These are phyloP conservation scores for Drosophila seclusa DNA, from an alignment of 2,888 invertebrate species.

Conservation along the genomic window DNA sequence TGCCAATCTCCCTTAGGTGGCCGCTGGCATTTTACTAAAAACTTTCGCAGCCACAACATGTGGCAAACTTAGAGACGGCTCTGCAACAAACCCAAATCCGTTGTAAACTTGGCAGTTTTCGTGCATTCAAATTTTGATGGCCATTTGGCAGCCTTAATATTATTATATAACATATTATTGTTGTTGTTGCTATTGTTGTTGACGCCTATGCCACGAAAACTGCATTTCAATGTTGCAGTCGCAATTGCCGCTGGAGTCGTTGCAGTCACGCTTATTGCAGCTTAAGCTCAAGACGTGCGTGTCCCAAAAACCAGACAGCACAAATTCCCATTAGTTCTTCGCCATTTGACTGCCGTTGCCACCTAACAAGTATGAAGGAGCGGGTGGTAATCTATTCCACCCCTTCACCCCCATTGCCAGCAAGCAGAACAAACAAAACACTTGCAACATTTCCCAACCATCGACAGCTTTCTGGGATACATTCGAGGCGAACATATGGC, in stretches of 20 bases:
- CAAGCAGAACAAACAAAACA: conserved; percentile 11
- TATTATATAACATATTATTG: neutral
- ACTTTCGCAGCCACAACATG: conserved; percentile 65
- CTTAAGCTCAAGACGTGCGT: conserved; percentile 71
- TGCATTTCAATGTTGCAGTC: conserved; percentile 53
- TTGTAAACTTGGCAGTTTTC: conserved; percentile 22
- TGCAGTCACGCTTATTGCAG: conserved; percentile 64
- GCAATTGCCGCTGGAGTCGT: conserved; percentile 22
- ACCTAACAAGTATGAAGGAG: neutral
- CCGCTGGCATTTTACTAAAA: conserved; percentile 27
- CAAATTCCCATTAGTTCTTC: conserved; percentile 77
- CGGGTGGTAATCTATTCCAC: neutral
- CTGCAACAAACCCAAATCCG: conserved; percentile 6
- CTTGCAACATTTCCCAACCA: conserved; percentile 22
- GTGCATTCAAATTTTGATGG: conserved; percentile 52
- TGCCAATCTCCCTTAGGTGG: neutral
- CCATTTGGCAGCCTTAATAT: conserved; percentile 19
- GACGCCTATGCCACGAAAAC: conserved; percentile 51
- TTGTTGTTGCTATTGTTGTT: conserved; percentile 6
- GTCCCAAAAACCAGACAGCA: conserved; percentile 52
- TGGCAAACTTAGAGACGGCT: conserved; percentile 59
- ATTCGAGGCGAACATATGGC: conserved; percentile 73
- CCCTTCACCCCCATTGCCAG: neutral
- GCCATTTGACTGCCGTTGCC: conserved; percentile 48
- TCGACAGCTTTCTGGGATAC: conserved; percentile 70